phyloP scores from a whole-genome alignment of 2,113 vertebrate genomes.

The Pyxicephalus adspersus region DNA sequence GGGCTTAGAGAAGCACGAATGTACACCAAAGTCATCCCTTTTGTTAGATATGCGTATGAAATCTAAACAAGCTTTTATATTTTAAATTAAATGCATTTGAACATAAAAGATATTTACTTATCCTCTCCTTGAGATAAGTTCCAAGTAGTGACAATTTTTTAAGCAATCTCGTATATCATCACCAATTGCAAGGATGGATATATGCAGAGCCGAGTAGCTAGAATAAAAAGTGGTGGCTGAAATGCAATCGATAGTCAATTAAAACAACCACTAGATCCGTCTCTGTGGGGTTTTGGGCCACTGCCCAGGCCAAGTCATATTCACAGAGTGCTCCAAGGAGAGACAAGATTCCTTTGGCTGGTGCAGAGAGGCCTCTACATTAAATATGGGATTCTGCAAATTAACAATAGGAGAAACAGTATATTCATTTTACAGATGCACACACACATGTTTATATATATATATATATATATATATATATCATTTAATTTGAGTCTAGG shows the following conservation, averaged over 20 bases:
- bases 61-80: neutral
- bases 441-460: no score
- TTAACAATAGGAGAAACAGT: no score
- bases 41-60: no score
- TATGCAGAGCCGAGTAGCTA: neutral
- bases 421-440: no score
- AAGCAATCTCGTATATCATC: slow-evolving; percentile 5
- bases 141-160: neutral
- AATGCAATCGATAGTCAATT: slow-evolving; percentile 37
- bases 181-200: neutral
- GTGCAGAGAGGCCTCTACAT: neutral
- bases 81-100: neutral
- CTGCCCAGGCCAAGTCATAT: slow-evolving; percentile 21
- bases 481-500: no score
- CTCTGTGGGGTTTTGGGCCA: slow-evolving; percentile 12
- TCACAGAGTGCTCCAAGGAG: neutral
- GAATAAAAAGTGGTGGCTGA: slow-evolving; percentile 26
- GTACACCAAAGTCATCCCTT: no score
- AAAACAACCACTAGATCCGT: slow-evolving; percentile 19
- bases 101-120: neutral
- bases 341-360: neutral
- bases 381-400: neutral
- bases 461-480: no score
- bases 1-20: no score
- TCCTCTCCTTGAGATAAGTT: neutral